Conservation (phyloP, 2,888 invertebrate genomes). For the Hermodice carunculata region DNA sequence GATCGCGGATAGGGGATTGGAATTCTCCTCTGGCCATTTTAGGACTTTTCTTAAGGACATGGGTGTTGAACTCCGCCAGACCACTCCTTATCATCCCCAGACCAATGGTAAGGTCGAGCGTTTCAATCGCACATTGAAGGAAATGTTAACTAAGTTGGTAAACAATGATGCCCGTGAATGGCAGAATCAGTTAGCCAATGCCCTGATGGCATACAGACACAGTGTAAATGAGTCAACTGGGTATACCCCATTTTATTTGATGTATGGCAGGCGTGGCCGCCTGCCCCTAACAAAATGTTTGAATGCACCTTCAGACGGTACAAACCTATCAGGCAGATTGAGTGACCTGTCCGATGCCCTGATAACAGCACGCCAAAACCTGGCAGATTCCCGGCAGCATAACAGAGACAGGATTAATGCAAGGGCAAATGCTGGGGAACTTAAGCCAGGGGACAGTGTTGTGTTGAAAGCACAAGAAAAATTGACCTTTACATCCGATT, state of each 20-base stretch:
- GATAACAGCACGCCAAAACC: too few relatives aligned
- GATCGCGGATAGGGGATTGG: neutral
- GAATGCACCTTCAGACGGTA: too few relatives aligned
- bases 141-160: neutral
- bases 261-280: neutral
- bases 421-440: too few relatives aligned
- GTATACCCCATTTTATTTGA: neutral
- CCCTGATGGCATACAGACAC: neutral
- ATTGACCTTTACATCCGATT: too few relatives aligned
- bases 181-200: neutral
- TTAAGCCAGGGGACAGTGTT: too few relatives aligned
- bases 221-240: neutral
- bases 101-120: neutral
- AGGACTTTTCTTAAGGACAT: neutral
- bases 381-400: too few relatives aligned
- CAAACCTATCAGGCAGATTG: too few relatives aligned
- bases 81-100: neutral
- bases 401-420: too few relatives aligned
- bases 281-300: too few relatives aligned
- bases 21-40: neutral
- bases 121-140: conserved; percentile 2
- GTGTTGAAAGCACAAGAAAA: too few relatives aligned
- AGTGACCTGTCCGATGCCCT: too few relatives aligned
- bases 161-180: neutral
- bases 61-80: neutral